Evolutionary conservation across 2,797 vertebrate species (phyloP).

Genomic region (Pantherophis vulpinus): DNA sequence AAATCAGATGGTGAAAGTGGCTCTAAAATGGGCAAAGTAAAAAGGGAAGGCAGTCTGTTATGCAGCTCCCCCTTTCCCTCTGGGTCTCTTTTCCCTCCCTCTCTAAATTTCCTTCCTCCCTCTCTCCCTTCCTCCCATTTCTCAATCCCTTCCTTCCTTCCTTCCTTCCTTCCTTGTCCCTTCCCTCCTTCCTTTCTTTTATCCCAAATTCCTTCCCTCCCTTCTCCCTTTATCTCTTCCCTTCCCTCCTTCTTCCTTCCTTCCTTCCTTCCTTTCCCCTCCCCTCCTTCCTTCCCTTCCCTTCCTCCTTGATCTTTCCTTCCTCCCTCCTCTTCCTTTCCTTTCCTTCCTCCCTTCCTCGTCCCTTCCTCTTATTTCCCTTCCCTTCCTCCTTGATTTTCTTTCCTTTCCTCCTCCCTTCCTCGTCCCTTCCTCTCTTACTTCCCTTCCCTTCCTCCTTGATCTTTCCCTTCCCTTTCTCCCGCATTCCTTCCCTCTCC

Average conservation of each 20-base stretch:
- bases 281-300: not conserved
- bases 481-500: not conserved
- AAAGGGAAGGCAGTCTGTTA: not conserved
- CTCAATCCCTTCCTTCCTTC: not conserved
- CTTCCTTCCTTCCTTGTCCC: not conserved
- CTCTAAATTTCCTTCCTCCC: not conserved
- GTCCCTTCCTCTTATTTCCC: too few relatives aligned
- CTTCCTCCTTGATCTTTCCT: not conserved
- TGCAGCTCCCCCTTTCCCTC: too few relatives aligned
- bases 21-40: not conserved
- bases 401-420: too few relatives aligned
- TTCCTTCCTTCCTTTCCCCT: not conserved
- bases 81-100: not conserved
- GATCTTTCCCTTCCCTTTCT: too few relatives aligned
- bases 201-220: not conserved
- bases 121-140: too few relatives aligned
- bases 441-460: not conserved
- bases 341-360: too few relatives aligned
- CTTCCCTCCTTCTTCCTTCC: not conserved
- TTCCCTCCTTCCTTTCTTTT: not conserved
- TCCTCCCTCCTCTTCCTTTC: too few relatives aligned
- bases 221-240: rapidly evolving
- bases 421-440: not conserved
- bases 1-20: not conserved
- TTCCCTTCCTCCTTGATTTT: too few relatives aligned